Evolutionary conservation across 2,888 invertebrate species (phyloP).

Genomic region (Sylvicola cinctus): DNA sequence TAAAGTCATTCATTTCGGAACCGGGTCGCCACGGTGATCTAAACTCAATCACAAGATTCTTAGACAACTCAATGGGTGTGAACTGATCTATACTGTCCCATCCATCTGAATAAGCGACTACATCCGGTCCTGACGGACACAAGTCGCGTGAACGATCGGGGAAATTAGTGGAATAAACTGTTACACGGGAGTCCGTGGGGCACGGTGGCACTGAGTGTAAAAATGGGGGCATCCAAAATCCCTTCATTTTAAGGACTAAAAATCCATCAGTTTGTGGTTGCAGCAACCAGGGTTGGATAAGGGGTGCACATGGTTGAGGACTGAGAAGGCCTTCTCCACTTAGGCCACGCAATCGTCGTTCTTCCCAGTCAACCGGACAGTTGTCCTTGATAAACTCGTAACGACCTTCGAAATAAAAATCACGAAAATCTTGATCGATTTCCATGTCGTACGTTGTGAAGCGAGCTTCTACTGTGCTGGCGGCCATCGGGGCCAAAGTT

Average conservation of each 20-base stretch:
- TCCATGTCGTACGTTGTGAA: slow-evolving; percentile 61
- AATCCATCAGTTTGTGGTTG: slow-evolving; percentile 51
- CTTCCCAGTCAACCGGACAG: slow-evolving; percentile 46
- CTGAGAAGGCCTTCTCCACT: slow-evolving; percentile 52
- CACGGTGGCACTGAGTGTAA: slow-evolving; percentile 28
- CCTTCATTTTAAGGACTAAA: slow-evolving; percentile 48
- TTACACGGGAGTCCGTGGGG: slow-evolving; percentile 45
- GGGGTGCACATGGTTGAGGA: slow-evolving; percentile 31
- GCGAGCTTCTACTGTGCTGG: slow-evolving; percentile 47
- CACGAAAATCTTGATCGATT: slow-evolving; percentile 58
- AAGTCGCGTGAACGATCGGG: slow-evolving; percentile 25
- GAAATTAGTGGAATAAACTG: slow-evolving; percentile 32
- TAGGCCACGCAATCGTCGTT: slow-evolving; percentile 41
- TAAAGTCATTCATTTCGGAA: slow-evolving; percentile 5
- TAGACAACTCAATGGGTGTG: slow-evolving; percentile 6
- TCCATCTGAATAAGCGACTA: slow-evolving; percentile 53
- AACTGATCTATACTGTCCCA: slow-evolving; percentile 28
- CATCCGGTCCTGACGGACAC: slow-evolving; percentile 33
- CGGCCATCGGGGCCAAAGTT: slow-evolving; percentile 43
- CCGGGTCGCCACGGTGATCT: slow-evolving; percentile 4
- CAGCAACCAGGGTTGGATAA: slow-evolving; percentile 51
- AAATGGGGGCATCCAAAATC: slow-evolving; percentile 30
- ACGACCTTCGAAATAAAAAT: slow-evolving; percentile 58
- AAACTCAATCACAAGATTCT: slow-evolving; percentile 7
- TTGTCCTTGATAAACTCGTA: slow-evolving; percentile 35